Evolutionary conservation across 2,888 invertebrate genomes (phyloP), one percentile per base, ranked within the genome.

Genomic region (Dolomedes plantarius): DNA sequence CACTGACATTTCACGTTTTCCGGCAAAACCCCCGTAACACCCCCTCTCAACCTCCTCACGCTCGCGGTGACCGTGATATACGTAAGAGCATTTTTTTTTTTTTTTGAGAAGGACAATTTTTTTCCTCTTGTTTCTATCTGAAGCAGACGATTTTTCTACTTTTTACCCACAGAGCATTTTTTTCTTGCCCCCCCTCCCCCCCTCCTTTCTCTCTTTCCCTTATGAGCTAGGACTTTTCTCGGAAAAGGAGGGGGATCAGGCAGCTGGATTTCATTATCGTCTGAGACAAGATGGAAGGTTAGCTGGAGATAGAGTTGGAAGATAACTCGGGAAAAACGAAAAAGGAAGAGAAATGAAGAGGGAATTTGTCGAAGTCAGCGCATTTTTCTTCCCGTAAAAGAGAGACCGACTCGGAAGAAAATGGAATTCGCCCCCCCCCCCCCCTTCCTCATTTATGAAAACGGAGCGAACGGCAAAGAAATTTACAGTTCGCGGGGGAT

Each of bases 221-320:
- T n/a, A 36, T 7, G 36, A 5, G 9, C 5, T 9, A n/a, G 9
- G 36, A 36, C 36, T 6, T 9, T 36, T 36, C 36, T 5, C 9
- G 9, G 36, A 36, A 36, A 36, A 9, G 31, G 23, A 56, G n/a
- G 23, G 28, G n/a, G 65, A 68, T 41, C 27, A 65, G 64, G 65
- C 79, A 72, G 72, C 79, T 79, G 79, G 79, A 64, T 79, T 79
- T 64, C 79, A 79, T 79, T 72, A 65, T 46, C 46, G 32, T 31
- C 79, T 31, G 46, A 41, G 72, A 28, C 67, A 19, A 50, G 28
- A 41, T 13, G 28, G 19, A 71, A 29, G 29, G 13, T 2, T 3
- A 16, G n/a, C n/a, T n/a, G n/a, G 71, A 27, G 71, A 65, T 31
- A 31, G 31, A 29, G 65, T 31, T 29, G 7, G 19, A 13, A 65